Percentiles rank a stretch among this genome's conserved stretches.
Conservation (phyloP, 2,888 invertebrate genomes). For the Lasioglossum vierecki region DNA sequence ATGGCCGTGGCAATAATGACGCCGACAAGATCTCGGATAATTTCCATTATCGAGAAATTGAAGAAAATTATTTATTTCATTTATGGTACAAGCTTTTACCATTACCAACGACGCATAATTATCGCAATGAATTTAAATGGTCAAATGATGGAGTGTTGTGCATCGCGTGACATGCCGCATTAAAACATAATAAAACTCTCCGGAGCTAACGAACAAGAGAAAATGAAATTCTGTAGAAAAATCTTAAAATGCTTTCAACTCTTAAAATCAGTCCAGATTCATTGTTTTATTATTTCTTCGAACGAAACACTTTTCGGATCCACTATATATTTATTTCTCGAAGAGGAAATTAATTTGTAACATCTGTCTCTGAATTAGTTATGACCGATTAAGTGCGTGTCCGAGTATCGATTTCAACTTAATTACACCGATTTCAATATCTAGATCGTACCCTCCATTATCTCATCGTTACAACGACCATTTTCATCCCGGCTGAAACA, state of each 20-base stretch:
- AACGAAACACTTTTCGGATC: neutral
- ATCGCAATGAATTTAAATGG: neutral
- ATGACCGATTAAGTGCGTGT: neutral
- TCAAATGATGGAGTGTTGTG: neutral
- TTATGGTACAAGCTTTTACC: neutral
- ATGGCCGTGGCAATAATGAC: neutral
- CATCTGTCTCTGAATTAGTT: neutral
- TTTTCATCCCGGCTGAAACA: neutral
- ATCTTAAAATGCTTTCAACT: too few species aligned
- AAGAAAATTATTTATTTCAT: neutral
- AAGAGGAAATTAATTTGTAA: neutral
- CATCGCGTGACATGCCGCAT: neutral
- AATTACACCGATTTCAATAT: neutral
- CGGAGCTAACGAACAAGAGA: neutral
- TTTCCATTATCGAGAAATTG: neutral
- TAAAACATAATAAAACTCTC: neutral
- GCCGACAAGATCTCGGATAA: neutral
- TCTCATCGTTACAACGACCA: neutral
- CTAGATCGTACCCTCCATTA: neutral
- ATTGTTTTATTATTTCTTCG: neutral
- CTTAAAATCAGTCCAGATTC: neutral
- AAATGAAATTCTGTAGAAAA: neutral
- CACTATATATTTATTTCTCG: neutral
- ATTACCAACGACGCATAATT: neutral
- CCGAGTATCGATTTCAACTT: neutral